Base-by-base conservation (phyloP, 2,888 invertebrate genomes). In the Embidobia sp. region DNA sequence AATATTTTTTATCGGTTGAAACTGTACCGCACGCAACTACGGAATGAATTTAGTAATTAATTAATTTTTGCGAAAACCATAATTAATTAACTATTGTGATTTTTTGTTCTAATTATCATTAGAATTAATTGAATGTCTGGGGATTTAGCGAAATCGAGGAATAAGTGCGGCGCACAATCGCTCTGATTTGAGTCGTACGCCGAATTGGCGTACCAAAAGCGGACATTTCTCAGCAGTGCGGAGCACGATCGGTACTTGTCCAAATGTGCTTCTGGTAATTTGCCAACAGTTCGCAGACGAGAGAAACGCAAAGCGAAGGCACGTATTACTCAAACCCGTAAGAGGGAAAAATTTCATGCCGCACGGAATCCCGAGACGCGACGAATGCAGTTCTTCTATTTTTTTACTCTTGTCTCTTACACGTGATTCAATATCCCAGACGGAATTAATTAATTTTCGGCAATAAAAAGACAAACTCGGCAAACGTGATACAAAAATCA, bases 191-290 rank as follows among this genome's bases (percentile, higher is more conserved):
- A 51, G 29, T 42, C 26, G 33, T 48, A 49, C 51, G 40, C 22
- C 7, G 44, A 72, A 77, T 59, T 72, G 55, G 31, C 40, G 40
- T 57, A 48, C 75, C 69, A 55, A 77, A 76, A 72, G 61, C 61
- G 63, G 66, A 55, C 57, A 67, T 72, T 72, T 72, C 35, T 70
- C 67, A 57, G 64, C 61, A 63, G 55, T 59, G 49, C 61, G 35
- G 57, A 59, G 59, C 35, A 66, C 53, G 61, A 77, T 63, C 69
- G 67, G 61, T 75, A 55, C 75, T 63, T 49, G 75, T 63, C 53
- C 72, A 77, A 72, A 72, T 77, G 70, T 72, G 66, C 70, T 77
- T 77, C 59, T 77, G 77, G 77, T 72, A 72, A 77, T 77, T 77
- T 77, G 77, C 77, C 77, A 77, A 72, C 53, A 42, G 31, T 37